Percentiles rank a stretch among this genome's conserved stretches.
These are phyloP conservation scores for Chaetura pelagica DNA, from an alignment of 2,113 vertebrate species.

Conservation along the genomic window DNA sequence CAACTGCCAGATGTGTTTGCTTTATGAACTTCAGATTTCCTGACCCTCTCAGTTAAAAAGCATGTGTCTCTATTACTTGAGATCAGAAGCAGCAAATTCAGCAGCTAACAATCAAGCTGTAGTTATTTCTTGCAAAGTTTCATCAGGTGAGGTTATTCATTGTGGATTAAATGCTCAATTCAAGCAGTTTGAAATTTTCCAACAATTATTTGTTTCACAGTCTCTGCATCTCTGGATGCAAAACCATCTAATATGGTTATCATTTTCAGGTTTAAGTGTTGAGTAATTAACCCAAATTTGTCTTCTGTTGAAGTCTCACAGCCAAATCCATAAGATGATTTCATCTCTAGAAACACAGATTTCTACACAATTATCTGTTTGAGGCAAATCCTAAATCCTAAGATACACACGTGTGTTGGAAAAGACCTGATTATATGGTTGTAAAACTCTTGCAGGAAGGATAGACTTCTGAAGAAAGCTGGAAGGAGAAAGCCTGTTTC, in stretches of 20 bases:
- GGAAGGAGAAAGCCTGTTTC: neutral
- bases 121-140: neutral
- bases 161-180: neutral
- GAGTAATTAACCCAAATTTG: neutral
- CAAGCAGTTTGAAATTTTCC: neutral
- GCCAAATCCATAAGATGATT: neutral
- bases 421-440: neutral
- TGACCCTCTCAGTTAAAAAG: neutral
- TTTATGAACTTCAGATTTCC: neutral
- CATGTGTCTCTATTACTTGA: neutral
- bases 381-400: neutral
- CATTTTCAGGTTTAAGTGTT: neutral
- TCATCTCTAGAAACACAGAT: neutral
- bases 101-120: fast-evolving
- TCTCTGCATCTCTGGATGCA: neutral
- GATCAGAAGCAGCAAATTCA: neutral
- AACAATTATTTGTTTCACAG: neutral
- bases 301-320: neutral
- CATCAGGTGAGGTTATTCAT: neutral
- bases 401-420: neutral
- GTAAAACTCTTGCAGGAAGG: neutral
- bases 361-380: neutral
- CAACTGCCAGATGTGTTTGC: conserved; percentile 2
- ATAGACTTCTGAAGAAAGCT: neutral
- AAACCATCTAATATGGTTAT: neutral